Evolutionary conservation across 1,140 invertebrate genomes (phyloP), one percentile per base, ranked within the genome.

Genomic region (Parasteatoda tepidariorum): DNA sequence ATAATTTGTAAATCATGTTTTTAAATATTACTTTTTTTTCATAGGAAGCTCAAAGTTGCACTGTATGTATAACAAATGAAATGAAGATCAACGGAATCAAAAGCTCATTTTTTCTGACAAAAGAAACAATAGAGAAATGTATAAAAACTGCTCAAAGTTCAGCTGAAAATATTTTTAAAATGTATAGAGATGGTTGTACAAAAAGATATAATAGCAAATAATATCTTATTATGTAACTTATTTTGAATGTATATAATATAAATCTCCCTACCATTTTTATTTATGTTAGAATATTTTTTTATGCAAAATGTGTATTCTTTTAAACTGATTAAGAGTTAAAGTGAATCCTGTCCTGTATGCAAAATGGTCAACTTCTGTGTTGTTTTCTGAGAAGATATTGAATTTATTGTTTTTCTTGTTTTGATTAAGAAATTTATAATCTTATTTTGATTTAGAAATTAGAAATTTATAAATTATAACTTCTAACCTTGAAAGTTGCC

Each of bases 181-280:
- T 75, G 34, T 75, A 62, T 28, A 75, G 57, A 28, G 18, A 61
- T 38, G 24, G n/a, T 41, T 33, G 22, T 24, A 26, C 30, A 28
- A 75, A 75, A 28, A 61, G 55, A 41, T 75, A 75, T 38, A 75
- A 75, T 31, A 75, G 13, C 6, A n/a, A 62, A 62, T 31, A 62
- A 62, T 11, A 28, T 15, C 31, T 62, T 59, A 30, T 62, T 30
- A 62, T 62, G 59, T 9, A 30, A 30, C 31, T 64, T 62, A 24
- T 68, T 13, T 41, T 34, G n/a, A n/a, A n/a, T n/a, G n/a, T n/a
- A 67, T 33, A 22, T 67, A 67, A 38, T 34, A 9, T 38, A 41
- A 55, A 55, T 9, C 18, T 64, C 30, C 13, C 15, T 2, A 61
- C 6, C 0, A 57, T 57, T 57, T 57, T 57, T 2, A 15, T 7